Percentiles rank a stretch among this genome's conserved stretches.
phyloP scores from a whole-genome alignment of 2,797 vertebrate genomes.

The Coendou prehensilis region DNA sequence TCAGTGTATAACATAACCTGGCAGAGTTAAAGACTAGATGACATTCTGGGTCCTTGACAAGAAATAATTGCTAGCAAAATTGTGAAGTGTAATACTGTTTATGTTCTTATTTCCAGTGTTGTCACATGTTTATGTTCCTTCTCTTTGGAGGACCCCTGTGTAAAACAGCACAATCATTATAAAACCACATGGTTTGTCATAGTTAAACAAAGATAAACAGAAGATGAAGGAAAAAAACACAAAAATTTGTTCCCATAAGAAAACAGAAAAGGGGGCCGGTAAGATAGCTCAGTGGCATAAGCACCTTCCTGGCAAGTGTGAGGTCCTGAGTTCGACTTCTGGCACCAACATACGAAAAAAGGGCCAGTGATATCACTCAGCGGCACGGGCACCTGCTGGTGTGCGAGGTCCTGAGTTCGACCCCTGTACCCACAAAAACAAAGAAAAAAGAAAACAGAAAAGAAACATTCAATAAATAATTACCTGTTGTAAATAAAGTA shows the following conservation, averaged over 20 bases:
- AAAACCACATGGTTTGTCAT: not conserved
- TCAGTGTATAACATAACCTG: not conserved
- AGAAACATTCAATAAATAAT: not conserved
- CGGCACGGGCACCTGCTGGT: no score
- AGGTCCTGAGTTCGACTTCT: no score
- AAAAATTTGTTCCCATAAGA: not conserved
- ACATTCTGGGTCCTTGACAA: not conserved
- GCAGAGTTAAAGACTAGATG: not conserved
- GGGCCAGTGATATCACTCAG: no score
- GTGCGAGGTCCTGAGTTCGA: no score
- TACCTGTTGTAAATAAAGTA: not conserved
- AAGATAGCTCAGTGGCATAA: no score
- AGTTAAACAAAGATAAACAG: not conserved
- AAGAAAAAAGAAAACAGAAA: not conserved
- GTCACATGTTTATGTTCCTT: not conserved
- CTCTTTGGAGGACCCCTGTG: not conserved
- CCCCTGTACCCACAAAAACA: no score
- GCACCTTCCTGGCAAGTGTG: no score
- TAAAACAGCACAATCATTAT: not conserved
- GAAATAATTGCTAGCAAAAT: slow-evolving; percentile 37
- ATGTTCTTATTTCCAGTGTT: not conserved
- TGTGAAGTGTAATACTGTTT: not conserved
- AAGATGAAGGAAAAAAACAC: not conserved
- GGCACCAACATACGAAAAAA: no score
- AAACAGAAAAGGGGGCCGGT: not conserved